Base-by-base conservation (phyloP, 2,888 invertebrate species). In the Spialia ferax region DNA sequence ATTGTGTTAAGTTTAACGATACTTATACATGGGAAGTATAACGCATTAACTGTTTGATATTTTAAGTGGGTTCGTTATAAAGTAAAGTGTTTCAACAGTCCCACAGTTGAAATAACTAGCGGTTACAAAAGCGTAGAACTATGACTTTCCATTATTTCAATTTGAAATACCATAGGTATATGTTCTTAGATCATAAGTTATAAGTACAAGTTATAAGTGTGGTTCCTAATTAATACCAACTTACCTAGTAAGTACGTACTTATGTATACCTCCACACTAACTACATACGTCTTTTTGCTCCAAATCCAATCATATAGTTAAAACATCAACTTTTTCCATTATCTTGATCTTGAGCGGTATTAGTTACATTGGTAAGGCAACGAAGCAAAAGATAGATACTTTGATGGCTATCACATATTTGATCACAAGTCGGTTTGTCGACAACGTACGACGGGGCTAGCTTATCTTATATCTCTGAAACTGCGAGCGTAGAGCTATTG, bases 291-390 rank as follows among this genome's bases (percentile, higher is more conserved):
- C 45, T 8, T 50, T 8, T 29, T 29, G 45, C 56, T 59, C 32
- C 54, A 66, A 66, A 69, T 66, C 63, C 59, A 54, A 63, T 70
- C 54, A 63, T 66, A 38, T 54, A 67, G 35, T 70, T 67, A 67
- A 63, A 56, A 32, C 52, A 23, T 52, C 63, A 45, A 63, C 42
- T 57, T 64, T 48, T 59, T 50, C 45, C 32, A 7, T 65, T 65
- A 65, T 65, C 59, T 65, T 32, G 75, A 86, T 88, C 87, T 76
- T 79, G 77, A 74, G 45, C 79, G 87, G 89, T 88, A 86, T 88
- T 83, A 76, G 87, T 89, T 88, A 84, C 88, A 83, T 73, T 77
- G 74, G 76, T 70, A 74, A 78, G 77, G 75, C 75, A 76, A 75
- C 45, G 69, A 71, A 73, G 72, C 71, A 68, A 71, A 71, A 68